Percentiles rank a stretch among this genome's conserved stretches.
Conservation (phyloP, 2,888 invertebrate genomes). For the Trachelus troglodyta region DNA sequence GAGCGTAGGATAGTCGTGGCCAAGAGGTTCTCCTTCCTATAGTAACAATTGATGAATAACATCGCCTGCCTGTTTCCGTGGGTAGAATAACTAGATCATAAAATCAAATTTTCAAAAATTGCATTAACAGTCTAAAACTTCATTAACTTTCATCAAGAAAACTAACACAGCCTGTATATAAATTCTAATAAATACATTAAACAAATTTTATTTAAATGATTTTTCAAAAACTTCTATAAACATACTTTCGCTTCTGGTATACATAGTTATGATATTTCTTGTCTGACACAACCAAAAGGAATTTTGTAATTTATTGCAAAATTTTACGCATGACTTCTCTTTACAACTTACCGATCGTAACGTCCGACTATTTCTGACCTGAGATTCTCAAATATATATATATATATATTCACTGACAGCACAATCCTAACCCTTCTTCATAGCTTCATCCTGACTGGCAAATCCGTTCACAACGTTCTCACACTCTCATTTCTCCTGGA, state of each 20-base stretch:
- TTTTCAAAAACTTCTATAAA: too few species aligned
- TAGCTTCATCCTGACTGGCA: background rate
- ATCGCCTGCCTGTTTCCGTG: background rate
- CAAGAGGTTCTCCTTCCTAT: background rate
- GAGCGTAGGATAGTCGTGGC: background rate
- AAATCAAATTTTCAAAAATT: background rate
- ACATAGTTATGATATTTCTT: background rate
- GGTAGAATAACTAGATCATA: background rate
- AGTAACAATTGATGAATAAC: background rate
- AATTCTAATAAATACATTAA: too few species aligned
- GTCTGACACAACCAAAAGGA: background rate
- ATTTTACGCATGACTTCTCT: background rate
- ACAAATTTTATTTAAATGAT: too few species aligned
- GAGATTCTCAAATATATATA: background rate
- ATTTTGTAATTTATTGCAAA: background rate
- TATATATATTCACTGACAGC: background rate
- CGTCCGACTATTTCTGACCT: background rate
- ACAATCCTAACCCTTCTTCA: background rate
- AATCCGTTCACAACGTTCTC: background rate
- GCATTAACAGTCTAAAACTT: background rate
- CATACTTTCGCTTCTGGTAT: too few species aligned
- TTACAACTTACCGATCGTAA: background rate
- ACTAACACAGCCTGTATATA: background rate
- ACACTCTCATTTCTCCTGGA: background rate
- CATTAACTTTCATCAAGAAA: background rate